Evolutionary conservation across 2,113 vertebrate species (phyloP), one percentile per base, ranked within the genome.

Genomic region (Osmerus mordax): DNA sequence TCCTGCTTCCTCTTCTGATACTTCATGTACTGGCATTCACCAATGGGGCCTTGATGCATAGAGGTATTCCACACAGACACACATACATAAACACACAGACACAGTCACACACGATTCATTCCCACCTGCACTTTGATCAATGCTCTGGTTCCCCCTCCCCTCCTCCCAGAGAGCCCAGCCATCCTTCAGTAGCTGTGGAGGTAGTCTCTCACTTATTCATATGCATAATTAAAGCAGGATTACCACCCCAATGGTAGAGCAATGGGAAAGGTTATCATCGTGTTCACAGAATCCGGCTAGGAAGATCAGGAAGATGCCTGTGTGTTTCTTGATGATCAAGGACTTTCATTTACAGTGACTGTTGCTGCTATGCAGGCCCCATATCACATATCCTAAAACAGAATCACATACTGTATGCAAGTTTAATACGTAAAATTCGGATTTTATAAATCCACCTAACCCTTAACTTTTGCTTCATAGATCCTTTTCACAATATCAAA

Each of bases 121-220:
- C 60, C 68, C 75, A 69, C 65, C 68, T 54, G 9, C 66, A 79
- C 61, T 72, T 73, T 77, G 67, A 85, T 86, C 74, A 65, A 7
- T 82, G 77, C 70, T 71, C 62, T 71, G 78, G 74, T 74, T 36
- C 47, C 69, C 68, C 78, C 69, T 36, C 32, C 32, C 32, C 32
- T 36, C 29, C 77, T 62, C 14, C 70, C 9, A 64, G 13, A 56
- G 60, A 56, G 60, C 68, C 32, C 64, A 63, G 63, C 52, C 75
- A 80, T 77, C 74, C 61, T 71, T 86, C 74, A 80, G 59, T 66
- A 47, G 54, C 64, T 56, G 66, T 64, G 16, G 4, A 73, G 65
- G 54, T 78, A 83, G 82, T 65, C 21, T 72, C 54, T 80, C 66
- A 65, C 60, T 69, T 83, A 65, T 67, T 69, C 67, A 52, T 7